These are phyloP conservation scores for Pyrgilauda ruficollis DNA, from an alignment of 2,113 vertebrate genomes.

Conservation along the genomic window DNA sequence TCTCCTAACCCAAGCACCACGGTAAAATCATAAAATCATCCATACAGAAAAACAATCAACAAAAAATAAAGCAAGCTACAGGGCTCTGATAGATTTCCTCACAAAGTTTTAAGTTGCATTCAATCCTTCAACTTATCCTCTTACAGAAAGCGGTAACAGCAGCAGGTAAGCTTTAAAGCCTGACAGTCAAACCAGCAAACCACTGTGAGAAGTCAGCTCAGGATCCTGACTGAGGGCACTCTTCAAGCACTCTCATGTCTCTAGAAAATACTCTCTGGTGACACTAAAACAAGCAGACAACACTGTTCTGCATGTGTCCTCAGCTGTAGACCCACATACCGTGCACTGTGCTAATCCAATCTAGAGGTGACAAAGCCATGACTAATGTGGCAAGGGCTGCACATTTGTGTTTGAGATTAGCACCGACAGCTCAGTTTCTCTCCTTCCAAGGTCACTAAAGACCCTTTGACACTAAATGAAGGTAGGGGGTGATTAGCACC, in stretches of 20 bases:
- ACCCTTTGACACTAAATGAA: neutral
- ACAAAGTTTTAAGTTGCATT: neutral
- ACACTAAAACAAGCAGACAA: slow-evolving; percentile 25
- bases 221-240: neutral
- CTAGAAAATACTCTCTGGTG: neutral
- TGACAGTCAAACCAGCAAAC: neutral
- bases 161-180: neutral
- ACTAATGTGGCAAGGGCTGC: slow-evolving; percentile 1
- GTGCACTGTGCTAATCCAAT: neutral
- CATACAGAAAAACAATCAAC: neutral
- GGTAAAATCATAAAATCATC: neutral
- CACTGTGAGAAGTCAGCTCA: neutral
- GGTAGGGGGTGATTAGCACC: neutral
- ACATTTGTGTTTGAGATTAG: slow-evolving; percentile 15
- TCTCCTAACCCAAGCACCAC: neutral
- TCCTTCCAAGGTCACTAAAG: slow-evolving; percentile 24
- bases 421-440: neutral
- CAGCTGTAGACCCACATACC: neutral
- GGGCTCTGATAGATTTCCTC: neutral
- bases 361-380: slow-evolving; percentile 35
- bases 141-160: neutral
- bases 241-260: neutral
- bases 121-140: neutral
- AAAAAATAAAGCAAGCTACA: neutral
- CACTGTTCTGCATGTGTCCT: neutral